These are phyloP conservation scores for Lamprologus lemairii DNA, from an alignment of 2,113 vertebrate genomes.

Conservation along the genomic window DNA sequence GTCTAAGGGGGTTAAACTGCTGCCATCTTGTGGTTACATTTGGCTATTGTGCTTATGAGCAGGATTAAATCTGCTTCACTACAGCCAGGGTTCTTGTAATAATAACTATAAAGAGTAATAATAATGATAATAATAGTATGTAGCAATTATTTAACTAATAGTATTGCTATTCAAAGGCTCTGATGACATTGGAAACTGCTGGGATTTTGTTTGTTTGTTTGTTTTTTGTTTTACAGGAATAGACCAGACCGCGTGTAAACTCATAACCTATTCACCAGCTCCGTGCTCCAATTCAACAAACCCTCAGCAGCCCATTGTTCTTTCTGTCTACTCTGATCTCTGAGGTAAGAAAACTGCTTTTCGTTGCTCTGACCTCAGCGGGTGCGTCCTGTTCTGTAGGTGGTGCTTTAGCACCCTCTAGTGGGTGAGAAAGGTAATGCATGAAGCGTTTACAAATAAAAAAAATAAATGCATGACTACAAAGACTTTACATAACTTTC, in stretches of 20 bases:
- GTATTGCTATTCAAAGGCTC: fast-evolving
- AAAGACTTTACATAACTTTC: background rate
- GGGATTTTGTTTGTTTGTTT: background rate
- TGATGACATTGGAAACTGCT: background rate
- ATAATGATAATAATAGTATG: background rate
- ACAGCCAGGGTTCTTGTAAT: background rate
- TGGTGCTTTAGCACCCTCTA: background rate
- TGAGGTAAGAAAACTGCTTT: background rate
- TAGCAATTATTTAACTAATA: background rate
- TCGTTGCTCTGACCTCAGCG: background rate
- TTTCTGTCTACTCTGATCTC: background rate
- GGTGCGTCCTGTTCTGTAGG: background rate
- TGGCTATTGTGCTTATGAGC: background rate
- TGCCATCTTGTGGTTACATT: background rate
- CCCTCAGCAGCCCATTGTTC: background rate
- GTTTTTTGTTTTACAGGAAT: background rate
- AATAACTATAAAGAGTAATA: background rate
- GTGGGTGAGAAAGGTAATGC: background rate
- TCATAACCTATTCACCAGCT: background rate
- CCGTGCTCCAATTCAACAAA: background rate
- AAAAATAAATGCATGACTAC: background rate
- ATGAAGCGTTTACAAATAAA: background rate
- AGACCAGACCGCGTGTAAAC: background rate
- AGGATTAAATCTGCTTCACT: background rate
- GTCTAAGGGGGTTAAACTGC: background rate